A percentile compares a stretch with the other conserved stretches of the same genome.
Conservation (phyloP, 2,113 vertebrate genomes). For the Nymphicus hollandicus region DNA sequence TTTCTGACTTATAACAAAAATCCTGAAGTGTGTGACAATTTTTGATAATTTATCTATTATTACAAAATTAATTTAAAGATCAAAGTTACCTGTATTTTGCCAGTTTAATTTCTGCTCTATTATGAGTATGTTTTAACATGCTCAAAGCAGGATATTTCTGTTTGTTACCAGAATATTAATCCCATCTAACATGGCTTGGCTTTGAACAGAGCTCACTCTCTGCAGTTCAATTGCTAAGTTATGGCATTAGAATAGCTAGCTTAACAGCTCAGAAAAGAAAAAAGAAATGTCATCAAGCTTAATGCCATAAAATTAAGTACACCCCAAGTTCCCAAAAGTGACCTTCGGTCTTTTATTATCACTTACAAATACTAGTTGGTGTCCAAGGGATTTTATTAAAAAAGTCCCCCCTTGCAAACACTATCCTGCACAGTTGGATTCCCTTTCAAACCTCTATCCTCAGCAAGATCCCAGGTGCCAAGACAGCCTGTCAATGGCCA, state of each 20-base stretch:
- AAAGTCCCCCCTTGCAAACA: neutral
- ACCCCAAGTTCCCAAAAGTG: neutral
- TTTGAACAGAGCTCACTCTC: neutral
- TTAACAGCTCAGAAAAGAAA: neutral
- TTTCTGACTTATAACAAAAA: neutral
- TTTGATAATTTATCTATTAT: too few relatives aligned
- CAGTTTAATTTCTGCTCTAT: neutral
- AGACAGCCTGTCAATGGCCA: neutral
- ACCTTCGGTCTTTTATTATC: neutral
- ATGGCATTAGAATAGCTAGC: neutral
- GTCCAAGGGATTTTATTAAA: neutral
- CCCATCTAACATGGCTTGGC: neutral
- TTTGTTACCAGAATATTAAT: neutral
- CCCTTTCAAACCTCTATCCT: neutral
- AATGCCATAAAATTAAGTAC: neutral
- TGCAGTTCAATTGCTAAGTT: neutral
- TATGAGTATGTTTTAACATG: neutral
- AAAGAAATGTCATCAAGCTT: neutral
- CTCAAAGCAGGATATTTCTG: neutral
- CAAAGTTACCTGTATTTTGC: neutral
- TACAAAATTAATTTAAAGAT: neutral
- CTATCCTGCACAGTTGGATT: neutral
- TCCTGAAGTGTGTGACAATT: neutral
- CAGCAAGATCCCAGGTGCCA: neutral
- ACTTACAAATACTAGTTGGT: neutral